These are phyloP conservation scores for Callosobruchus maculatus DNA, from an alignment of 2,888 invertebrate genomes.

Conservation along the genomic window DNA sequence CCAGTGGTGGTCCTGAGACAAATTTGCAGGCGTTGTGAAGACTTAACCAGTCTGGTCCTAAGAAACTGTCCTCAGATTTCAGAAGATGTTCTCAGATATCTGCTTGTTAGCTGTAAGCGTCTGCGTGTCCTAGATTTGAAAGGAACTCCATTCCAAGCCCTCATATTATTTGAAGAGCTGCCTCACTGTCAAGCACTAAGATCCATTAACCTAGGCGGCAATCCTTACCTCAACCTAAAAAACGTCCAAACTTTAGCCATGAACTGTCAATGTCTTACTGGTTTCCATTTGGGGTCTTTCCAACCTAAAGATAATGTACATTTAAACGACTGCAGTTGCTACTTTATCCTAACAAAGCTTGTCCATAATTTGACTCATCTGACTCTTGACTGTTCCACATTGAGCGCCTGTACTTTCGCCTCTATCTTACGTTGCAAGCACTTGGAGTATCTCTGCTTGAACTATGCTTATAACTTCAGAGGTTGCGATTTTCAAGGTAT, in stretches of 20 bases:
- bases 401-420: constrained; percentile 13
- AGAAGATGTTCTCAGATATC: constrained; percentile 17
- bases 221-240: constrained; percentile 7
- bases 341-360: constrained; percentile 14
- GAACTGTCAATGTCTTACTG: constrained; percentile 15
- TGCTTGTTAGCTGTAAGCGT: constrained; percentile 13
- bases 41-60: constrained; percentile 10
- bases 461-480: constrained; percentile 20
- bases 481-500: constrained; percentile 15
- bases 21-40: constrained; percentile 14
- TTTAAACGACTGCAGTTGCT: constrained; percentile 13
- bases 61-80: constrained; percentile 16
- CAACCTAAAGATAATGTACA: constrained; percentile 13
- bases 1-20: constrained; percentile 15
- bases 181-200: constrained; percentile 7
- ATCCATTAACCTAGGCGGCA: constrained; percentile 16
- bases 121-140: constrained; percentile 18
- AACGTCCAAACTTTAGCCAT: constrained; percentile 15
- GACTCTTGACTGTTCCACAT: constrained; percentile 19
- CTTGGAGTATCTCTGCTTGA: constrained; percentile 17
- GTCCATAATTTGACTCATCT: constrained; percentile 12
- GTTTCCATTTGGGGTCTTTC: constrained; percentile 18
- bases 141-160: constrained; percentile 15
- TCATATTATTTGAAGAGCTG: constrained; percentile 20
- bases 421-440: constrained; percentile 16